A percentile compares a stretch with the other conserved stretches of the same genome.
These are phyloP conservation scores for Blastomussa wellsi DNA, from an alignment of 92 coral and sea anemone species.

Conservation along the genomic window DNA sequence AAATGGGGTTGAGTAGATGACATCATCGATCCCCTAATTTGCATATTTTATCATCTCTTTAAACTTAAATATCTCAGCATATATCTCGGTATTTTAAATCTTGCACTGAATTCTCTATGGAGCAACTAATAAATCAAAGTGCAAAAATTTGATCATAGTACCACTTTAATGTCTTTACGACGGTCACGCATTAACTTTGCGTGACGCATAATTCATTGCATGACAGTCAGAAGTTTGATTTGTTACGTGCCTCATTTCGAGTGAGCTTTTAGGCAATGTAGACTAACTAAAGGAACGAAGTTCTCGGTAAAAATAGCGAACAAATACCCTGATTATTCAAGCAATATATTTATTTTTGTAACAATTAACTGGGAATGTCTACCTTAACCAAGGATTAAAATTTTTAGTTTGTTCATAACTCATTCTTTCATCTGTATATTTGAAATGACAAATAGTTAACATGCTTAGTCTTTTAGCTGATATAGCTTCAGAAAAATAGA, in stretches of 20 bases:
- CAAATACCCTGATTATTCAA: slow-evolving; percentile 14
- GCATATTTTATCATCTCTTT: too few relatives aligned
- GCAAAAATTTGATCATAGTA: too few relatives aligned
- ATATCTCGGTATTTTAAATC: too few relatives aligned
- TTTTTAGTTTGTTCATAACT: background rate
- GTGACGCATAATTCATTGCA: background rate
- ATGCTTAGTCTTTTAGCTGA: background rate
- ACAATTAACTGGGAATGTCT: slow-evolving; percentile 19
- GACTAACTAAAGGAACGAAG: background rate
- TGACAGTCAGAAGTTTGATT: background rate
- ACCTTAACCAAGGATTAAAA: background rate
- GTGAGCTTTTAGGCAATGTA: background rate
- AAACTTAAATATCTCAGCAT: too few relatives aligned
- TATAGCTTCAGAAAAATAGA: background rate
- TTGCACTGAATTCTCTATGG: too few relatives aligned
- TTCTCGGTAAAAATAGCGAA: background rate
- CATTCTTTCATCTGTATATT: background rate
- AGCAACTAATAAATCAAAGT: too few relatives aligned
- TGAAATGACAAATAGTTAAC: background rate
- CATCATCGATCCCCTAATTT: too few relatives aligned
- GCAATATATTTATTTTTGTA: slow-evolving; percentile 43
- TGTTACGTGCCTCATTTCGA: background rate
- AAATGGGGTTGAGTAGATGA: too few relatives aligned
- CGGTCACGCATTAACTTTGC: background rate
- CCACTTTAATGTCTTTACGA: background rate